Evolutionary conservation across 37 sponge, comb jelly and placozoan genomes (phyloP), one percentile per base, ranked within the genome.

Genomic region (Cliona cf. orientalis): DNA sequence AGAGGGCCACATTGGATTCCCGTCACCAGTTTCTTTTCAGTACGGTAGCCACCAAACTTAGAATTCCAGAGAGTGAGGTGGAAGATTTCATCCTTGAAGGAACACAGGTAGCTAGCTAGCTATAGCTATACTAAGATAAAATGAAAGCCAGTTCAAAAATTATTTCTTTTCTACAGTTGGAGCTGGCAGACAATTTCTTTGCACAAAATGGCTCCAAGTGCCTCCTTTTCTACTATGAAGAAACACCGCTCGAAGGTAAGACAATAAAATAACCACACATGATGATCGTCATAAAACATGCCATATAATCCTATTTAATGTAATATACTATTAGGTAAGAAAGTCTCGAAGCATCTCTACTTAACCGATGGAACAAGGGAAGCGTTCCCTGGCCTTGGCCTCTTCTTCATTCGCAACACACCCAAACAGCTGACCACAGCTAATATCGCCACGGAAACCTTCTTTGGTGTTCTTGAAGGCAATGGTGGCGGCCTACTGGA

Each of bases 1-100:
- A 85, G 85, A 57, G 97, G 23, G 95, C 91, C 28, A 71, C 74
- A 14, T 67, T 99, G 63, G 99, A 99, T 63, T 87, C 88, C 0
- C 78, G 99, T 12, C 99, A 99, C 63, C 85, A 92, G 41, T 94
- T 86, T 74, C 23, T 99, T 37, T 79, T 92, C 41, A 41, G 75
- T 11, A 86, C 86, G 4, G 76, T 99, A 5, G 80, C 95, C 11
- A 86, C 90, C 33, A 88, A 87, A 59, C 84, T 99, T 36, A 56
- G 55, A 45, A 75, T 99, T 73, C 70, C 56, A 26, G 74, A 73
- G 45, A 80, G 69, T 57, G 91, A 99, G 37, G 87, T 94, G 38
- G 97, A 99, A 57, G 97, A 99, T 22, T 80, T 60, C 79, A 82
- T 97, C 0, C 44, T 97, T 26, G 93, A 92, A 40, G 98, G 95